A percentile compares a stretch with the other conserved stretches of the same genome.
These are phyloP conservation scores for Natrix natrix DNA, from an alignment of 2,797 vertebrate species.

Conservation along the genomic window DNA sequence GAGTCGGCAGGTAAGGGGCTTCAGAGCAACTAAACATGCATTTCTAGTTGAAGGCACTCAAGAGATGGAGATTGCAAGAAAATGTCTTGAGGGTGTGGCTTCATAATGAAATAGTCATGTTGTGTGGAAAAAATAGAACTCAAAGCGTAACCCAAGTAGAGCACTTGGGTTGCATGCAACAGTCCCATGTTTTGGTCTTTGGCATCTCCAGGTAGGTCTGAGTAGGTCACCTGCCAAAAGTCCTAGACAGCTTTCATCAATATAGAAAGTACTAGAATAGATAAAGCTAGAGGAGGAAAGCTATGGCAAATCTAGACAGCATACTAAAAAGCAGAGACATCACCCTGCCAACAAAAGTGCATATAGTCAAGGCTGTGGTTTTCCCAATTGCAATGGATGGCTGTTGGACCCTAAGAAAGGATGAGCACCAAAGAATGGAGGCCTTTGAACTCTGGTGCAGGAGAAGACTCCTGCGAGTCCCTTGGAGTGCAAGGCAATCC, in stretches of 20 bases:
- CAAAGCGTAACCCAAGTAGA: not conserved
- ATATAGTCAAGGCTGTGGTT: too few species aligned
- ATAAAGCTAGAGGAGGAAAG: too few species aligned
- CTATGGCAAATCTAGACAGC: too few species aligned
- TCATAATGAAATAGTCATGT: not conserved
- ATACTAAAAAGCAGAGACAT: too few species aligned
- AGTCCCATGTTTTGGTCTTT: not conserved
- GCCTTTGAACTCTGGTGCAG: too few species aligned
- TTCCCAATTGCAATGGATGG: too few species aligned
- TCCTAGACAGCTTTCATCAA: not conserved
- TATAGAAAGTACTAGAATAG: not conserved
- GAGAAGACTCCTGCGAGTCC: too few species aligned
- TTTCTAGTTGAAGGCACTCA: not conserved
- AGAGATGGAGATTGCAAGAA: too few species aligned
- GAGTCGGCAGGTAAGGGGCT: slow-evolving; percentile 81
- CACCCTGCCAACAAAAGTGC: too few species aligned
- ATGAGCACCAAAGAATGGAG: too few species aligned
- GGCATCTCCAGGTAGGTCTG: not conserved
- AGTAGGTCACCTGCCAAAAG: not conserved
- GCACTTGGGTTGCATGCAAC: not conserved
- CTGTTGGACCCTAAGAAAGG: too few species aligned
- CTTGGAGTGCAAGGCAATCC: too few species aligned
- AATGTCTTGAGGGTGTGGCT: not conserved
- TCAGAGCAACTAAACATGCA: not conserved
- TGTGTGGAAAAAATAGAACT: not conserved